These are phyloP conservation scores for Rhaphigaster nebulosa DNA, from an alignment of 2,888 invertebrate genomes.

Conservation along the genomic window DNA sequence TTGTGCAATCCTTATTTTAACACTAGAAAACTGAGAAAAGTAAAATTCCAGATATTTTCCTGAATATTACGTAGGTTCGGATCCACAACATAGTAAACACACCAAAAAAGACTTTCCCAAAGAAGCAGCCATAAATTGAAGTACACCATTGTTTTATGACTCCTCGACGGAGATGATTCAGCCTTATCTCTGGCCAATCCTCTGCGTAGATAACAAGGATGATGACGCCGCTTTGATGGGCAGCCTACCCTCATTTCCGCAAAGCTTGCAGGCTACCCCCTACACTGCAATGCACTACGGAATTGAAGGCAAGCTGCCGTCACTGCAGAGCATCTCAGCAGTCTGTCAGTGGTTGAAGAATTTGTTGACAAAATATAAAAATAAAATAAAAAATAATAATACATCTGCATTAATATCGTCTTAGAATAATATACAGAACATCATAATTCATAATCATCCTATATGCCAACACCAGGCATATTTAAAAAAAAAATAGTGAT, in stretches of 20 bases:
- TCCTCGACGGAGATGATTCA: neutral
- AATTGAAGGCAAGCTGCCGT: conserved; percentile 79
- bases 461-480: too few relatives aligned
- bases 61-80: neutral
- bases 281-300: conserved; percentile 98
- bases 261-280: conserved; percentile 88
- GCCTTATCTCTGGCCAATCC: conserved; percentile 14
- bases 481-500: too few relatives aligned
- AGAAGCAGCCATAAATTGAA: neutral
- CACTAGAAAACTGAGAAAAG: too few relatives aligned
- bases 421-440: too few relatives aligned
- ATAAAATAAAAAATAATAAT: too few relatives aligned
- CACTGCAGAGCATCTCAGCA: neutral
- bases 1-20: too few relatives aligned
- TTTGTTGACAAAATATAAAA: neutral
- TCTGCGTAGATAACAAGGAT: neutral
- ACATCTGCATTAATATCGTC: too few relatives aligned
- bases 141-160: neutral
- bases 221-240: neutral
- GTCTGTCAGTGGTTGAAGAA: neutral
- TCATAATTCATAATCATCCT: too few relatives aligned
- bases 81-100: neutral
- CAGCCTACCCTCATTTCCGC: conserved; percentile 86
- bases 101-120: neutral
- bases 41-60: too few relatives aligned